Base-by-base conservation (phyloP, 2,113 vertebrate species). In the Ondatra zibethicus region DNA sequence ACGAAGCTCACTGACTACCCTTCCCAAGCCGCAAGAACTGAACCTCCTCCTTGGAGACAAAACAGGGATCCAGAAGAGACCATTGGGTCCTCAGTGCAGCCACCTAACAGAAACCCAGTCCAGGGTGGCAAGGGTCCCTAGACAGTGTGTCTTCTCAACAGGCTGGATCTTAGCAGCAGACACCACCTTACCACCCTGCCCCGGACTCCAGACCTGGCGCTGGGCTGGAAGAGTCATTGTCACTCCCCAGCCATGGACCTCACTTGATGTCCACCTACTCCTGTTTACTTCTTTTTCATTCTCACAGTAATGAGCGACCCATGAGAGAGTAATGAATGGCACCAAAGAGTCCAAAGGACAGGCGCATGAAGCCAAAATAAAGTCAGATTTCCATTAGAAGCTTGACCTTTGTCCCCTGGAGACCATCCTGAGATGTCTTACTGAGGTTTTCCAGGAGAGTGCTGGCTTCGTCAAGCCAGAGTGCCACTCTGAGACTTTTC, bases 371-470 rank as follows among this genome's bases (percentile, higher is more conserved):
- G 65, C 17, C 73, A 42, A 94, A 88, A 29, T 70, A 45, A 80
- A 95, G 85, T 21, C 39, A 95, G 70, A 81, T 86, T 92, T 97
- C 31, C 13, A 70, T 63, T 72, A 42, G 76, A 88, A 87, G 61
- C 13, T 80, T 81, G 47, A 96, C 75, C 82, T 66, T 81, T 96
- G 72, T 39, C 68, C 42, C 50, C 42, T 87, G 17, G 52, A 94
- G 65, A 96, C 27, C 88, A 86, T 85, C 50, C n/a, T 75, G 66
- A 96, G 84, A 55, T 42, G 47, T 61, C 65, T 86, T 55, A 68
- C 0, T 93, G 95, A 95, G 88, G 63, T 92, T 96, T 96, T 78
- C 73, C 92, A 33, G 14, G 52, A 61, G 72, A 84, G 75, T 42
- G 80, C 29, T 81, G 80, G 95, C 80, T 93, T 84, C 65, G 42